Evolutionary conservation across 1,140 invertebrate genomes (phyloP).

Genomic region (Brachionus angularis): DNA sequence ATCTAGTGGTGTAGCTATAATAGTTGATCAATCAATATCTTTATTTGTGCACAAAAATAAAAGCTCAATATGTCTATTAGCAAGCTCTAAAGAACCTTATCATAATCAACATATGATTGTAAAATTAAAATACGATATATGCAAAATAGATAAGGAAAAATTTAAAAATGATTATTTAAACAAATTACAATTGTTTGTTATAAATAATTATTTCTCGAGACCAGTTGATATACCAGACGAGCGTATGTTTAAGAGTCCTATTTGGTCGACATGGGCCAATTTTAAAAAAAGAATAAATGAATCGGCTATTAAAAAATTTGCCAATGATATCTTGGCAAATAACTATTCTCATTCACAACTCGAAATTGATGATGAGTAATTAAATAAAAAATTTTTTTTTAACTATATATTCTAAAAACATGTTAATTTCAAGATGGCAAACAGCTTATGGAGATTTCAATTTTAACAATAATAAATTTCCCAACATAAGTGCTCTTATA

Average conservation of each 20-base stretch:
- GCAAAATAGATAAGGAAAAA: conserved; percentile 6
- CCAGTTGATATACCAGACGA: conserved; percentile 64
- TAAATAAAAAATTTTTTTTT: conserved; percentile 84
- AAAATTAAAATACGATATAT: conserved; percentile 39
- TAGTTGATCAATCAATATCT: conserved; percentile 49
- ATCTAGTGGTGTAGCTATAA: conserved; percentile 50
- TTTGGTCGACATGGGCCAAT: conserved; percentile 87
- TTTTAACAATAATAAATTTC: conserved; percentile 71
- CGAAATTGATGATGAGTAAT: conserved; percentile 87
- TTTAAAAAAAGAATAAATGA: conserved; percentile 70
- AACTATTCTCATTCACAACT: conserved; percentile 73
- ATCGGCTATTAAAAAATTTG: conserved; percentile 63
- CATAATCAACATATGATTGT: conserved; percentile 19
- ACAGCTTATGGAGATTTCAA: conserved; percentile 65
- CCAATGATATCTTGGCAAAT: conserved; percentile 66
- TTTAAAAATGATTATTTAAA: conserved; percentile 24
- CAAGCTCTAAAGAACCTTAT: conserved; percentile 45
- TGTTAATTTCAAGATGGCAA: too few relatives aligned
- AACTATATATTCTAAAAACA: too few relatives aligned
- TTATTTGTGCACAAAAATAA: conserved; percentile 50
- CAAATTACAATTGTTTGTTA: conserved; percentile 31
- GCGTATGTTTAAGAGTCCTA: conserved; percentile 69
- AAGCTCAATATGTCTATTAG: conserved; percentile 12
- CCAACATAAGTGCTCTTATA: conserved; percentile 65
- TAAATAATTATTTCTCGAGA: conserved; percentile 39